These are phyloP conservation scores for Troides oblongomaculatus DNA, from an alignment of 2,888 invertebrate genomes.

Conservation along the genomic window DNA sequence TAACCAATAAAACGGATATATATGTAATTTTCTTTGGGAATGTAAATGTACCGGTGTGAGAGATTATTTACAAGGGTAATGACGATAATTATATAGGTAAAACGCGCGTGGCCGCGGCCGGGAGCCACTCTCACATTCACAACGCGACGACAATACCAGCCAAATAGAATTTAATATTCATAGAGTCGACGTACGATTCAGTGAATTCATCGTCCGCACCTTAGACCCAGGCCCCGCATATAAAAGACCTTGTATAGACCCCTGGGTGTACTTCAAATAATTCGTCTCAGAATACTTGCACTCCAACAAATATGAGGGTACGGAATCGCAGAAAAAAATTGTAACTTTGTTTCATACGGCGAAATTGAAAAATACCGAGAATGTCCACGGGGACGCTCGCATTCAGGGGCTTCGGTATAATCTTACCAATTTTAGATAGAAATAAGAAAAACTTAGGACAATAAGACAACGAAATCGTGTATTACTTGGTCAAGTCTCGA, in stretches of 20 bases:
- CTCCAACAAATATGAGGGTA: conserved; percentile 62
- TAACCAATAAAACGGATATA: neutral
- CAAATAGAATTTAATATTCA: conserved; percentile 79
- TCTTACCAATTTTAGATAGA: conserved; percentile 44
- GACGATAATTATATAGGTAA: conserved; percentile 33
- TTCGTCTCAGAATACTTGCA: conserved; percentile 70
- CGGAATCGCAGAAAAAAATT: conserved; percentile 54
- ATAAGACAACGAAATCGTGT: neutral
- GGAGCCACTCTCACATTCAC: conserved; percentile 61
- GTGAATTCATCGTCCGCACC: conserved; percentile 76
- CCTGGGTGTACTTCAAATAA: conserved; percentile 73
- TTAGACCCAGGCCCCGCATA: conserved; percentile 72
- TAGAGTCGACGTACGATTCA: conserved; percentile 76
- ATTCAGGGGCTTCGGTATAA: conserved; percentile 52
- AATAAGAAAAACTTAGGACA: conserved; percentile 35
- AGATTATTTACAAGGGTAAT: conserved; percentile 15
- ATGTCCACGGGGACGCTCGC: conserved; percentile 52
- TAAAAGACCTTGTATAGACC: conserved; percentile 71
- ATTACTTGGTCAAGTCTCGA: neutral
- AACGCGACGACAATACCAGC: conserved; percentile 71
- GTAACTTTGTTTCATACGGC: conserved; percentile 61
- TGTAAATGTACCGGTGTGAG: neutral
- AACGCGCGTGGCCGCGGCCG: conserved; percentile 39
- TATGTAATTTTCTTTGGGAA: neutral
- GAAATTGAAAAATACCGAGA: conserved; percentile 71